Conservation (phyloP, 2,797 vertebrate species). For the Oreonectes daqikongensis region DNA sequence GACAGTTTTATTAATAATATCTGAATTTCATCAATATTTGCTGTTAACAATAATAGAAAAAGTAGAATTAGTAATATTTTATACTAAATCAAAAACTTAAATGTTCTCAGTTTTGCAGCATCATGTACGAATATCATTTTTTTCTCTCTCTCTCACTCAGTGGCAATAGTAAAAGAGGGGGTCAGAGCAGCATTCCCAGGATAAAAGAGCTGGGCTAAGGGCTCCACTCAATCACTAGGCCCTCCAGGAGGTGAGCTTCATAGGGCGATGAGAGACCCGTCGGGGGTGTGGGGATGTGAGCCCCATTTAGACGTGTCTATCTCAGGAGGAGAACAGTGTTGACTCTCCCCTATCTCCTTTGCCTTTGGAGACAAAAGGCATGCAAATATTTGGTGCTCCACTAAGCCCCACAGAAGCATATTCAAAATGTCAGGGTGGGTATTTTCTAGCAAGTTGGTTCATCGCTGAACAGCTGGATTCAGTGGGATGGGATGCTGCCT, state of each 20-base stretch:
- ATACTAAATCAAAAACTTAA: too few species aligned
- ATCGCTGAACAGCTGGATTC: conserved; percentile 64
- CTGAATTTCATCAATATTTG: background rate
- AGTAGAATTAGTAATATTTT: too few species aligned
- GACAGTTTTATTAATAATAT: background rate
- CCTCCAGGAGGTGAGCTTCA: conserved; percentile 76
- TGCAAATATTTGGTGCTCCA: conserved; percentile 72
- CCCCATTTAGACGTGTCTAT: conserved; percentile 74
- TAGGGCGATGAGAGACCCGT: conserved; percentile 72
- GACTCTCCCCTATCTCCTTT: conserved; percentile 49
- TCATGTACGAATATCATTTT: background rate
- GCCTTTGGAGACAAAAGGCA: conserved; percentile 74
- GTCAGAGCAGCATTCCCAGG: conserved; percentile 65
- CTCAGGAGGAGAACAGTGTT: conserved; percentile 70
- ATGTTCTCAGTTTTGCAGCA: background rate
- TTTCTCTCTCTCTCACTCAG: conserved; percentile 59
- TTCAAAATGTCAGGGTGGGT: conserved; percentile 73
- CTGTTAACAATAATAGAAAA: too few species aligned
- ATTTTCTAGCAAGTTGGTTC: conserved; percentile 50
- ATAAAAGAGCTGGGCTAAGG: conserved; percentile 78
- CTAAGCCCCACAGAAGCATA: conserved; percentile 63
- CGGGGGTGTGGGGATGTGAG: conserved; percentile 74
- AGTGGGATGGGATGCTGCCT: conserved; percentile 46
- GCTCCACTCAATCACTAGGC: conserved; percentile 73
- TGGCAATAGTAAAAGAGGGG: conserved; percentile 13